These are phyloP conservation scores for Catocala sponsa DNA, from an alignment of 2,888 invertebrate species.

Conservation along the genomic window DNA sequence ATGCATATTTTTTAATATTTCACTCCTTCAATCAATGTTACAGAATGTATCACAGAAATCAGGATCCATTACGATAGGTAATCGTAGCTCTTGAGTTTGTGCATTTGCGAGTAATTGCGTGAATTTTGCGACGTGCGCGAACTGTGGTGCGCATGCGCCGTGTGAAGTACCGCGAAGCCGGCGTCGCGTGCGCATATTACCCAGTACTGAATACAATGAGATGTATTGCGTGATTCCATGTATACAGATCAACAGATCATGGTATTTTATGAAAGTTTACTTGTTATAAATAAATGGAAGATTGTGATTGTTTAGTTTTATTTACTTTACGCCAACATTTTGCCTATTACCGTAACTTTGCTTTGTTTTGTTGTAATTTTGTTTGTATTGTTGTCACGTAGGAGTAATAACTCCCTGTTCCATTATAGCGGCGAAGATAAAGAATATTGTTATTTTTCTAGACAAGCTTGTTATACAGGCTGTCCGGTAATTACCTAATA, in stretches of 20 bases:
- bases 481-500: too few species aligned
- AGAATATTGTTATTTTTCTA: too few species aligned
- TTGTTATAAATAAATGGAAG: conserved; percentile 35
- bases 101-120: conserved; percentile 39
- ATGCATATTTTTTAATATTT: background rate
- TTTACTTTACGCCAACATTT: conserved; percentile 41
- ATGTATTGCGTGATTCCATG: conserved; percentile 46
- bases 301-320: conserved; percentile 49
- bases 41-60: conserved; percentile 7
- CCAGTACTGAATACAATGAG: conserved; percentile 45
- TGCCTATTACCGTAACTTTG: conserved; percentile 48
- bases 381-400: background rate
- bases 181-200: conserved; percentile 52
- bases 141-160: conserved; percentile 52
- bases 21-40: conserved; percentile 6
- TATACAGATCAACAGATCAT: conserved; percentile 62
- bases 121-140: conserved; percentile 59
- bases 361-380: conserved; percentile 2
- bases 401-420: background rate
- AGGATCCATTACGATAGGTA: conserved; percentile 13
- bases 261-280: conserved; percentile 72
- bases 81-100: background rate
- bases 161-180: conserved; percentile 54
- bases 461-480: too few species aligned
- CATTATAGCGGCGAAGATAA: too few species aligned